Evolutionary conservation across 2,888 invertebrate genomes (phyloP).

Genomic region (Cephus pygmeus): DNA sequence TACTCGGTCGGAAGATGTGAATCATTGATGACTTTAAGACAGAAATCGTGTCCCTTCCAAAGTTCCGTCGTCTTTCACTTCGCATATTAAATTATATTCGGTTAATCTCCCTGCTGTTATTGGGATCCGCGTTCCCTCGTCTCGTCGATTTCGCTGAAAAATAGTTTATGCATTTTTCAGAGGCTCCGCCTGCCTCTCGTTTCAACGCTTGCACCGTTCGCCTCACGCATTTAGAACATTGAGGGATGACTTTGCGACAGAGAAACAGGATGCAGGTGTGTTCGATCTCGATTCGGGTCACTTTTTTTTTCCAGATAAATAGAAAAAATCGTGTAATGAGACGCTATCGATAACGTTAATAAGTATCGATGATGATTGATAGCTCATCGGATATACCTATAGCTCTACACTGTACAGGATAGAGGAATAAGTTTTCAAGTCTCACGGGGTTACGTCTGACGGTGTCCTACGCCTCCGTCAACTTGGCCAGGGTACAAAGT

Average conservation of each 20-base stretch:
- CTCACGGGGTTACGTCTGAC: conserved; percentile 24
- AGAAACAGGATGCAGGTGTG: not conserved
- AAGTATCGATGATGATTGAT: not conserved
- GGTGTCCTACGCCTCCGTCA: conserved; percentile 56
- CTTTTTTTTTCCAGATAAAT: not conserved
- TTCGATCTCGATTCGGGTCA: not conserved
- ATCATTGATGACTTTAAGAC: conserved; percentile 59
- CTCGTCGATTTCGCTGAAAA: conserved; percentile 14
- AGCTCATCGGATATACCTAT: not conserved
- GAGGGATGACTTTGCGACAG: not conserved
- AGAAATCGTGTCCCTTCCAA: conserved; percentile 54
- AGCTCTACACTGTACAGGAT: not conserved
- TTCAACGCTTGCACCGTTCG: not conserved
- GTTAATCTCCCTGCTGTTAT: conserved; percentile 33
- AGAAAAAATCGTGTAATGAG: not conserved
- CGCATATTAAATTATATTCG: conserved; percentile 48
- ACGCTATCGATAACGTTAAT: not conserved
- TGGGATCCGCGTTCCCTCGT: not conserved
- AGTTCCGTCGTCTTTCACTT: conserved; percentile 27
- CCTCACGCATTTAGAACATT: not conserved
- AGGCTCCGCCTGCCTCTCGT: not conserved
- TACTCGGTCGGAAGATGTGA: conserved; percentile 44
- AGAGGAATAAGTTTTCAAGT: not conserved
- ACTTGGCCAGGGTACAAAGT: conserved; percentile 43
- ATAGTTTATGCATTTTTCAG: conserved; percentile 38